Conservation (phyloP, 2,888 invertebrate genomes). For the Catonia carolina region DNA sequence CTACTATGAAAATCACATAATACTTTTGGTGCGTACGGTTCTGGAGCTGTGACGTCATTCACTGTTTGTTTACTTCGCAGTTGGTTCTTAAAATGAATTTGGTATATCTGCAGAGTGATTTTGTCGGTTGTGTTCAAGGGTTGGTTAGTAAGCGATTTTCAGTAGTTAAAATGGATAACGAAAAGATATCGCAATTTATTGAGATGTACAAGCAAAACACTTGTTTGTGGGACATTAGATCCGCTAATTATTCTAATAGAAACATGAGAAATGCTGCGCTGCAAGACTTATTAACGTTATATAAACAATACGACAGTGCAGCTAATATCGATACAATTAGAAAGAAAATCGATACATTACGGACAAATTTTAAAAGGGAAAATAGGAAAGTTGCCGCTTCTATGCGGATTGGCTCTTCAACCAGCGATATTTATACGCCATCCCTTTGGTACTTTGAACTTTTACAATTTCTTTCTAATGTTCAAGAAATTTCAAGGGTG, state of each 20-base stretch:
- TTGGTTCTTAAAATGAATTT: no score
- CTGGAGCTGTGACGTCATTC: no score
- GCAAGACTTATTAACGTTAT: no score
- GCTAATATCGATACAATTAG: not conserved
- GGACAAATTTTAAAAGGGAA: not conserved
- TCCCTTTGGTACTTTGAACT: not conserved
- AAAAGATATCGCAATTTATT: slow-evolving; percentile 3
- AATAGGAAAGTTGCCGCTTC: slow-evolving; percentile 7
- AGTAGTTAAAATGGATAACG: not conserved
- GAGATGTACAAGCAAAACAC: slow-evolving; percentile 8
- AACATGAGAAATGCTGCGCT: slow-evolving; percentile 8
- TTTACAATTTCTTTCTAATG: not conserved
- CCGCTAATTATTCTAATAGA: slow-evolving; percentile 2
- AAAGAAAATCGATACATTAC: slow-evolving; percentile 12
- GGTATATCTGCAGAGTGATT: no score
- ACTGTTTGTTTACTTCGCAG: no score
- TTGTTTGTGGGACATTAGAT: no score
- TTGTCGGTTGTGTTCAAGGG: no score
- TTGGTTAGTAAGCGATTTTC: no score
- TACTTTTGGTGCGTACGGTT: no score
- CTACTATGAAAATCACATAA: no score
- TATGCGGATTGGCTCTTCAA: slow-evolving; percentile 6
- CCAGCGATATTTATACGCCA: slow-evolving; percentile 5
- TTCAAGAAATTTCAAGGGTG: slow-evolving; percentile 5
- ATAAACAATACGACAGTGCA: no score